A percentile compares a stretch with the other conserved stretches of the same genome.
Evolutionary conservation across 1,140 invertebrate genomes (phyloP).

Genomic region (Microplitis mediator): DNA sequence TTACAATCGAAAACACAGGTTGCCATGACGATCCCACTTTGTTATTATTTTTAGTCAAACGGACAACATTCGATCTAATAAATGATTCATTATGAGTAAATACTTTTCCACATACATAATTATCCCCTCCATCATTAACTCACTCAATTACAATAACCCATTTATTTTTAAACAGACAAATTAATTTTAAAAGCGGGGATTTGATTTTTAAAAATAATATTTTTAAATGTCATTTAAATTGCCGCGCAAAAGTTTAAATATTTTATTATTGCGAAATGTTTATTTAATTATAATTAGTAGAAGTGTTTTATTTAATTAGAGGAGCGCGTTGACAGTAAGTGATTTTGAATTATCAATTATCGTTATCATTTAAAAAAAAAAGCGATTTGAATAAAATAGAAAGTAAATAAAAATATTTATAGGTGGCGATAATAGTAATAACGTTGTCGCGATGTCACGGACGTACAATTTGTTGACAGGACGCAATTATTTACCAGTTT

Average conservation of each 20-base stretch:
- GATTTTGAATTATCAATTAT: background rate
- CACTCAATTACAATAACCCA: too few species aligned
- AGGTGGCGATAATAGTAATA: background rate
- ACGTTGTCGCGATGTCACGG: background rate
- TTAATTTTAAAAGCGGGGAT: too few species aligned
- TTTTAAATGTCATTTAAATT: too few species aligned
- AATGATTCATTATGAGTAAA: constrained; percentile 15
- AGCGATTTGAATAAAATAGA: background rate
- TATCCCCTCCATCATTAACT: too few species aligned
- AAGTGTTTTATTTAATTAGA: too few species aligned
- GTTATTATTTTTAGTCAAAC: background rate
- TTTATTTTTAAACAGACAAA: too few species aligned
- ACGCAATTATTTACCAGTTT: background rate
- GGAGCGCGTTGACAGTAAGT: too few species aligned
- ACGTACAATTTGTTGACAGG: background rate
- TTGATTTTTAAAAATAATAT: too few species aligned
- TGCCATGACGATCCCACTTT: constrained; percentile 15
- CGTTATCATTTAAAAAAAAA: background rate
- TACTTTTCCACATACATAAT: background rate
- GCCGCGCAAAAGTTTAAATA: too few species aligned
- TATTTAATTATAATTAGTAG: too few species aligned
- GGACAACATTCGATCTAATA: constrained; percentile 9
- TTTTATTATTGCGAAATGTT: too few species aligned
- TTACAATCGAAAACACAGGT: constrained; percentile 19
- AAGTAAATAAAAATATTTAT: background rate